Conservation (phyloP, 2,888 invertebrate species). For the Drosophila antonietae region DNA sequence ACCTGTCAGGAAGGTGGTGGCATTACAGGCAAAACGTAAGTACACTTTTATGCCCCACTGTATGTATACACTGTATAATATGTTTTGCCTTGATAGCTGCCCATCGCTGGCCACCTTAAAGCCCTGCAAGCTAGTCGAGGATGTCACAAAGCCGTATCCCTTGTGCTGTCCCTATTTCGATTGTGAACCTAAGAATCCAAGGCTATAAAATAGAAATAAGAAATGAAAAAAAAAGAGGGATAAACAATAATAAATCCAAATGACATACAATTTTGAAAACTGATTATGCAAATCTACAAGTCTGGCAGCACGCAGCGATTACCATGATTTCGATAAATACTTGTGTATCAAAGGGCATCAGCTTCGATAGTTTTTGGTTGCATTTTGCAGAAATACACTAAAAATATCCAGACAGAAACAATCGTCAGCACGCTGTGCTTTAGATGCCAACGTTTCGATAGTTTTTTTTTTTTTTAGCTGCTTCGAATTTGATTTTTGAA, state of each 20-base stretch:
- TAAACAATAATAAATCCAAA: neutral
- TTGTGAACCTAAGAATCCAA: neutral
- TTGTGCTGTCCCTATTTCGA: conserved; percentile 25
- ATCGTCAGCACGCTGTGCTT: no score
- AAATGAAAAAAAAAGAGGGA: neutral
- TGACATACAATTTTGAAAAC: neutral
- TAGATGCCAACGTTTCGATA: neutral
- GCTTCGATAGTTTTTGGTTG: neutral
- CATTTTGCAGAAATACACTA: neutral
- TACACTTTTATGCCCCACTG: neutral
- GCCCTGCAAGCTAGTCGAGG: conserved; percentile 57
- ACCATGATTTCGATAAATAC: neutral
- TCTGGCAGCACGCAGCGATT: neutral
- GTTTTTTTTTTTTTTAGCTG: neutral
- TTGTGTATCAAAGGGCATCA: neutral
- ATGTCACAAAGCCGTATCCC: conserved; percentile 66
- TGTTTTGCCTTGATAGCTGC: conserved; percentile 49
- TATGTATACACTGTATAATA: conserved; percentile 1
- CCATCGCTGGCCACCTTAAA: conserved; percentile 18
- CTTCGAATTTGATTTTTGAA: neutral
- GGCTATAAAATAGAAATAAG: neutral
- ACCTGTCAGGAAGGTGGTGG: neutral
- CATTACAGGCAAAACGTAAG: conserved; percentile 38
- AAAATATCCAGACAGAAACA: neutral
- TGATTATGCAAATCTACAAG: neutral